These are phyloP conservation scores for Dendrophyllia cribrosa DNA, from an alignment of 64 coral and sea anemone genomes.

Conservation along the genomic window DNA sequence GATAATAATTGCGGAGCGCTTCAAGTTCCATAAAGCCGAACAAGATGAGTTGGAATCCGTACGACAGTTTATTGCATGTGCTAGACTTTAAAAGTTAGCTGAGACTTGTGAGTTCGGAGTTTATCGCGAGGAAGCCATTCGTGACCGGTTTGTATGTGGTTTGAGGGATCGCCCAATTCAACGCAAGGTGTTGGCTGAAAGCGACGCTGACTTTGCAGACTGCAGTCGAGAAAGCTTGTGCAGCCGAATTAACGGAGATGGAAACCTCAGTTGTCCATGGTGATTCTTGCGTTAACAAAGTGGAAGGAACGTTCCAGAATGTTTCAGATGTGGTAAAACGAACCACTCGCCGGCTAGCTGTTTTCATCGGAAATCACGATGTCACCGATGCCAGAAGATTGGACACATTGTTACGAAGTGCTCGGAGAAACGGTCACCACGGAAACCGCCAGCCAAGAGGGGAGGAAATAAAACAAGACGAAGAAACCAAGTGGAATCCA, in stretches of 20 bases:
- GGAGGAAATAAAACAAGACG: background rate
- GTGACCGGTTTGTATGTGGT: slow-evolving; percentile 26
- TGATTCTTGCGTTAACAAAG: background rate
- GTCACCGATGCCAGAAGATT: background rate
- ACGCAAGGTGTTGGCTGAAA: background rate
- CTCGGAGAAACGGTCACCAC: too few species aligned
- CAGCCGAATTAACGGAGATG: background rate
- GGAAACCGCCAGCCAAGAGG: background rate
- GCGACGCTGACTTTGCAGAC: background rate
- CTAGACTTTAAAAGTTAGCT: slow-evolving; percentile 35
- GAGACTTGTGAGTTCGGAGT: slow-evolving; percentile 28
- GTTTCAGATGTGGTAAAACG: background rate
- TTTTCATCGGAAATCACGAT: slow-evolving; percentile 1
- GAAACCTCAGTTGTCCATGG: slow-evolving; percentile 4
- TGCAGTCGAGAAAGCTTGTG: too few species aligned
- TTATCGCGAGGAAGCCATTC: slow-evolving; percentile 23
- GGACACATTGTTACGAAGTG: too few species aligned
- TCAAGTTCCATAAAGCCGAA: slow-evolving; percentile 36
- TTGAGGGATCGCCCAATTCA: background rate
- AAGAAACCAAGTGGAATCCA: background rate
- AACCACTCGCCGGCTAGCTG: background rate
- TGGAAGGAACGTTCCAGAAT: slow-evolving; percentile 2
- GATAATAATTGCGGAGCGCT: background rate
- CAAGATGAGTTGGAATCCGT: slow-evolving; percentile 36
- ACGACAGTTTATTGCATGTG: background rate